A percentile compares a stretch with the other conserved stretches of the same genome.
Evolutionary conservation across 2,888 invertebrate genomes (phyloP).

Genomic region (Piscicola geometra): DNA sequence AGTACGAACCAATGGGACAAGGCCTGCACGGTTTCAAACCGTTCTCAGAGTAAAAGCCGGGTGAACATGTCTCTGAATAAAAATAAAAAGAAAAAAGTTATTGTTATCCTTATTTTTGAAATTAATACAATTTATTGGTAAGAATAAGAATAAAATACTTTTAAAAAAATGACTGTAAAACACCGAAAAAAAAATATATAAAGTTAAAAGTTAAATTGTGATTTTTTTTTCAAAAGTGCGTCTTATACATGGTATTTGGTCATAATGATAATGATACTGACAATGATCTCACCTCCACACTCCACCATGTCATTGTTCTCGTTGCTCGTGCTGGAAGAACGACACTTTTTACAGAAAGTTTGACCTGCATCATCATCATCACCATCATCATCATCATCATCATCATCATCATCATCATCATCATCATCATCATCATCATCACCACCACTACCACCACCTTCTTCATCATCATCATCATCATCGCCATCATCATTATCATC

Average conservation of each 20-base stretch:
- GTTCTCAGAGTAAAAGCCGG: conserved; percentile 53
- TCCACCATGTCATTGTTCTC: neutral
- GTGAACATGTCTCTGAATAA: conserved; percentile 52
- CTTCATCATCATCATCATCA: conserved; percentile 41
- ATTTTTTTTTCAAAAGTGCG: too few species aligned
- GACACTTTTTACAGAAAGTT: neutral
- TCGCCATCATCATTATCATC: neutral
- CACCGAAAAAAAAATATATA: too few species aligned
- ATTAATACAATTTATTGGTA: too few species aligned
- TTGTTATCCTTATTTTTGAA: too few species aligned
- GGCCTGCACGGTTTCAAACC: conserved; percentile 55
- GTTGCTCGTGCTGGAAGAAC: neutral
- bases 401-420: conserved; percentile 30
- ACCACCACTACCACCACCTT: too few species aligned
- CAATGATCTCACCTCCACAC: neutral
- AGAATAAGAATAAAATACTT: too few species aligned
- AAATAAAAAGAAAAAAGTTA: neutral
- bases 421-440: conserved; percentile 22
- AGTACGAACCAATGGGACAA: conserved; percentile 51
- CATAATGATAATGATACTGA: too few species aligned
- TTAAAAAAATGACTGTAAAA: too few species aligned
- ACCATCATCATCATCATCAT: conserved; percentile 8
- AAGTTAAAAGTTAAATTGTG: too few species aligned
- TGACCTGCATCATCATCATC: conserved; percentile 5
- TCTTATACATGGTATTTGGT: too few species aligned